Evolutionary conservation across 2,888 invertebrate genomes (phyloP), one percentile per base, ranked within the genome.

Genomic region (Euproctis similis): DNA sequence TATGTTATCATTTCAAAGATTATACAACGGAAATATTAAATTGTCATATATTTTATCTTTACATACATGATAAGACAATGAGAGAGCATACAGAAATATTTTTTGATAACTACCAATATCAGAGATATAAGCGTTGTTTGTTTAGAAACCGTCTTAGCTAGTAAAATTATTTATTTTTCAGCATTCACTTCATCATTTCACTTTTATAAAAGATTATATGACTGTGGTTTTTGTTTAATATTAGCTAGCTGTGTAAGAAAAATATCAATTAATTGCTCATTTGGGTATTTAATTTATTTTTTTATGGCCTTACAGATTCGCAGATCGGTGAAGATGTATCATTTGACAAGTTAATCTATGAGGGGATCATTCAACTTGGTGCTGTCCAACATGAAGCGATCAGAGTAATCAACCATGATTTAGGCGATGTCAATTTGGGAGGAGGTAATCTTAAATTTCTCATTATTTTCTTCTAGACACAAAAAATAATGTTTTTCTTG

Each of bases 331-430:
- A 44, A 8, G 45, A 44, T 28, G 55, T 49, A 2, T 28, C 35
- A 7, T 81, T 81, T 34, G 63, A 65, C 1, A 69, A 62, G 45
- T 47, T 71, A 31, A 37, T 77, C 0, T 80, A 65, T 30, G 52
- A 48, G 31, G 81, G 81, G 39, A 32, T 50, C 8, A 30, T 74
- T 18, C 47, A 57, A 35, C 36, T 37, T 4, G 41, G 42, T 23
- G 36, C 36, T 6, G 52, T 77, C 1, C 42, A 39, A 24, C 81
- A 81, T 43, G 81, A 76, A 34, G 16, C 29, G 0, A 76, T 81
- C 24, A 48, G 34, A 11, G 22, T 78, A 21, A 36, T 35, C 12
- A 63, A 62, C 16, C 71, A 58, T 30, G 33, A 37, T 31, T 71
- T 62, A 39, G 46, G 48, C 5, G 42, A 20, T 17, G 37, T 81